Base-by-base conservation (phyloP, 1,140 invertebrate species). In the Drosophila ananassae region DNA sequence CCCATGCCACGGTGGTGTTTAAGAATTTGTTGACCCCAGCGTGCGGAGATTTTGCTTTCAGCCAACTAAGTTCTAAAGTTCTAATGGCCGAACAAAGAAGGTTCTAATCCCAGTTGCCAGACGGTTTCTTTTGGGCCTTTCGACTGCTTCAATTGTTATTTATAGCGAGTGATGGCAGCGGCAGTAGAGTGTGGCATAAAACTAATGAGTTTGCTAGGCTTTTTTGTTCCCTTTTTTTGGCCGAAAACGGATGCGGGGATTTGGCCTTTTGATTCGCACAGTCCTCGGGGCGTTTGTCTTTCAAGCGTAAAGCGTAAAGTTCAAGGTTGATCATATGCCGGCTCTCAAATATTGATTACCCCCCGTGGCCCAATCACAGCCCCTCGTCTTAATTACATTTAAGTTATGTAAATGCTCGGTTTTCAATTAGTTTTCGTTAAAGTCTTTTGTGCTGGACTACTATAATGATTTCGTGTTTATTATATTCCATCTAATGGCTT, bases 141-240 rank as follows among this genome's bases (percentile, higher is more conserved):
- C 72, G 82, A 72, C 79, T 89, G 83, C 82, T 80, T 87, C 80
- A 87, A 87, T 87, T 87, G 83, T 87, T 87, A 87, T 87, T 89
- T 87, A 87, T 87, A 89, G 82, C 73, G 71, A 89, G 83, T 87
- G 82, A 89, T 87, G 85, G 83, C 67, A 84, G 51, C 25, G 50
- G 63, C 63, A 69, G n/a, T 34, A 21, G 32, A 87, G 72, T 87
- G 83, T 69, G 79, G 73, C 80, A 44, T 17, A 79, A 76, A 80
- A 66, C 83, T 87, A 87, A 87, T 87, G 83, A 89, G 60, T 64
- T 21, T 21, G 41, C n/a, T 84, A 73, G 77, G 77, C 77, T 56
- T 73, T 68, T 66, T 64, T 44, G 17, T 9, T 13, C 30, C 66
- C 66, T 28, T 17, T 17, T 17, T 17, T 17, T 51, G 52, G 50